A percentile compares a stretch with the other conserved stretches of the same genome.
These are phyloP conservation scores for Bubo bubo DNA, from an alignment of 2,113 vertebrate genomes.

Conservation along the genomic window DNA sequence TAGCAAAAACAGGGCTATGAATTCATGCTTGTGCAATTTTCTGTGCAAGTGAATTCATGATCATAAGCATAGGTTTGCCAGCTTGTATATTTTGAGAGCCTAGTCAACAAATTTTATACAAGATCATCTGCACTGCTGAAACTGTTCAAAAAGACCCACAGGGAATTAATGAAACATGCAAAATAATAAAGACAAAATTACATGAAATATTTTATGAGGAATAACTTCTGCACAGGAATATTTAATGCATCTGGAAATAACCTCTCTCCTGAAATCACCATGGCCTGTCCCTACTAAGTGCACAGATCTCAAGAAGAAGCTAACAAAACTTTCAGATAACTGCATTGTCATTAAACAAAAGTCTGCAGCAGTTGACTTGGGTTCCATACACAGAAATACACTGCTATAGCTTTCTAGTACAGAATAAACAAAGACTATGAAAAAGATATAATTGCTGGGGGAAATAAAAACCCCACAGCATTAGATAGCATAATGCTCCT, in stretches of 20 bases:
- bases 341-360: background rate
- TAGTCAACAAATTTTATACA: background rate
- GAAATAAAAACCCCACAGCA: background rate
- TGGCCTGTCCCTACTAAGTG: background rate
- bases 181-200: background rate
- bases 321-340: background rate
- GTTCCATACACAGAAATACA: background rate
- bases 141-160: background rate
- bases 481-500: background rate
- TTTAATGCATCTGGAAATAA: background rate
- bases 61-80: background rate
- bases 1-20: background rate
- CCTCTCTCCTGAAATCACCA: background rate
- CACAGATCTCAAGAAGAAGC: background rate
- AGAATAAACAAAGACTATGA: background rate
- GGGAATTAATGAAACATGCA: background rate
- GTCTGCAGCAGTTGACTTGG: background rate
- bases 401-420: background rate
- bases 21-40: background rate
- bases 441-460: background rate
- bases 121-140: background rate
- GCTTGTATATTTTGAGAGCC: background rate
- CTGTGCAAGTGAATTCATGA: background rate
- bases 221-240: background rate
- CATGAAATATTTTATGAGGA: background rate